Evolutionary conservation across 2,888 invertebrate genomes (phyloP).

Genomic region (Tiliacea citrago): DNA sequence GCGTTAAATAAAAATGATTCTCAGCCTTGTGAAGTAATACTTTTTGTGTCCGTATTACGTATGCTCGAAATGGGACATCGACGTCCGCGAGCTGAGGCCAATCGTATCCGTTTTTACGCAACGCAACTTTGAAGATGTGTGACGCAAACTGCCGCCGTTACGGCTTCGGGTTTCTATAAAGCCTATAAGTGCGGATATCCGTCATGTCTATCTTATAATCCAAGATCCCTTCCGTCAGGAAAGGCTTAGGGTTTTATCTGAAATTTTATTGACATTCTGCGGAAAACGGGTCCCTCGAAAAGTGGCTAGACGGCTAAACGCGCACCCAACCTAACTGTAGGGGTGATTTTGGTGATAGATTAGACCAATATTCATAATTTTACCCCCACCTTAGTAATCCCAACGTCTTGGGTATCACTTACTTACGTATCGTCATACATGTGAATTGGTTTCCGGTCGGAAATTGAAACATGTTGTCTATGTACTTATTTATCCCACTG

Average conservation of each 20-base stretch:
- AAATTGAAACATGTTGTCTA: background rate
- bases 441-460: background rate
- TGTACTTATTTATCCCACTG: background rate
- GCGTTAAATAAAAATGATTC: constrained; percentile 11
- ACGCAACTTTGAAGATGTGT: constrained; percentile 56
- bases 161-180: constrained; percentile 34
- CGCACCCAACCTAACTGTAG: background rate
- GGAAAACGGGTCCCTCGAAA: constrained; percentile 3
- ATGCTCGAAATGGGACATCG: constrained; percentile 51
- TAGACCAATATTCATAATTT: background rate
- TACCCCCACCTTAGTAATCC: background rate
- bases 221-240: constrained; percentile 47
- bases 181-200: constrained; percentile 32
- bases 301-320: constrained; percentile 1
- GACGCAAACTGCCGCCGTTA: constrained; percentile 49
- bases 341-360: background rate
- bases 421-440: background rate
- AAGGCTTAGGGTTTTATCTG: constrained; percentile 22
- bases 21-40: constrained; percentile 21
- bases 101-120: constrained; percentile 62
- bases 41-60: constrained; percentile 44
- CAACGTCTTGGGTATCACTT: background rate
- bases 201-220: constrained; percentile 32
- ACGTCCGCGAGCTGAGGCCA: constrained; percentile 60
- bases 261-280: constrained; percentile 34